A percentile compares a stretch with the other conserved stretches of the same genome.
Conservation (phyloP, 2,113 vertebrate genomes). For the Setophaga kirtlandii region DNA sequence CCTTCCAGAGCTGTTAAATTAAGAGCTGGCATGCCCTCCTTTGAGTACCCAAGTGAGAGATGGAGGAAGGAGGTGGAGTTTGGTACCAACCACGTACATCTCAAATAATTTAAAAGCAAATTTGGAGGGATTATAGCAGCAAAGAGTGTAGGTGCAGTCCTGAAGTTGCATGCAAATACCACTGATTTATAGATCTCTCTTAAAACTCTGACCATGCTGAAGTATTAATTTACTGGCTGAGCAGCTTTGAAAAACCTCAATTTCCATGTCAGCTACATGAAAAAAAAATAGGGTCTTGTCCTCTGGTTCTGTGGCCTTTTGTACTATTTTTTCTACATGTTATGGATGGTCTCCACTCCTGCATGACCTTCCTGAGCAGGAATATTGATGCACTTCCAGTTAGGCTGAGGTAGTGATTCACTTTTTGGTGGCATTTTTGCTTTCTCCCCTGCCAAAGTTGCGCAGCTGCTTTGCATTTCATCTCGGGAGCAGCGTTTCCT, state of each 20-base stretch:
- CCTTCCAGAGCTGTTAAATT: neutral
- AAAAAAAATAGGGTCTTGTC: neutral
- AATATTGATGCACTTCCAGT: slow-evolving; percentile 8
- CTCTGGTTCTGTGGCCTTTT: neutral
- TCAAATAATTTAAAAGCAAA: neutral
- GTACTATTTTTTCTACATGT: neutral
- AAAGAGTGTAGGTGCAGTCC: neutral
- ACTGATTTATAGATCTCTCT: neutral
- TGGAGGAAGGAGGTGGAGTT: neutral
- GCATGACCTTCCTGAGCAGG: neutral
- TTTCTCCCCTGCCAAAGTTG: slow-evolving; percentile 19
- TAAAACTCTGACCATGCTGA: neutral
- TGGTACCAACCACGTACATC: neutral
- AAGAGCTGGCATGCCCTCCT: neutral
- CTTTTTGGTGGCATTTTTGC: slow-evolving; percentile 26
- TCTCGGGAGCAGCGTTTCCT: slow-evolving; percentile 3
- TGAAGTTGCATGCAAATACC: neutral
- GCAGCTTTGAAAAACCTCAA: neutral
- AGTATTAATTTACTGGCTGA: neutral
- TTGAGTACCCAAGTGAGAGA: neutral
- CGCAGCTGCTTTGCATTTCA: slow-evolving; percentile 63
- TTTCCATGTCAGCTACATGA: neutral
- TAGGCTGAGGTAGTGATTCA: slow-evolving; percentile 15
- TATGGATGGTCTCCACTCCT: neutral
- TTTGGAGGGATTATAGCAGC: neutral